These are phyloP conservation scores for Amphiprion clarkii DNA, from an alignment of 2,797 vertebrate genomes.

Conservation along the genomic window DNA sequence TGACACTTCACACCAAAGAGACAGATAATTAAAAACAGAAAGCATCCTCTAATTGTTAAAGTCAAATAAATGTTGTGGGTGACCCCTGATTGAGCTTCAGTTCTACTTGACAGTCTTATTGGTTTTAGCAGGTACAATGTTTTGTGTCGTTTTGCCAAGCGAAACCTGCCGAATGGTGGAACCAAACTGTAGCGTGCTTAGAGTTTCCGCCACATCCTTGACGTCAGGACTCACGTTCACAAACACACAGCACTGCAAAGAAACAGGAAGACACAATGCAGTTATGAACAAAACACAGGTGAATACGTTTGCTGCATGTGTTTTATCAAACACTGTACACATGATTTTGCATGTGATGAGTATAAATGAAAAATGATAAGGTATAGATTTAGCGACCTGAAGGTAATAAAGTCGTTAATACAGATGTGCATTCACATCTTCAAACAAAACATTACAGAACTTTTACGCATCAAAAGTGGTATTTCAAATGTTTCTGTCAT, in stretches of 20 bases:
- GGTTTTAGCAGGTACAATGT: slow-evolving; percentile 53
- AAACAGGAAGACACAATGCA: not conserved
- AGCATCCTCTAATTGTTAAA: not conserved
- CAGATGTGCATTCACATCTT: too few relatives aligned
- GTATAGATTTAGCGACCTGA: not conserved
- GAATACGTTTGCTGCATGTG: not conserved
- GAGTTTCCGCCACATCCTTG: slow-evolving; percentile 67
- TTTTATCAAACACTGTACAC: not conserved
- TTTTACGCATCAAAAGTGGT: too few relatives aligned
- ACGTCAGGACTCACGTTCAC: slow-evolving; percentile 75
- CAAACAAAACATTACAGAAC: too few relatives aligned
- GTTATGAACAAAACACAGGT: not conserved
- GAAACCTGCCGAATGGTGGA: slow-evolving; percentile 77
- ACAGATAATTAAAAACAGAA: not conserved
- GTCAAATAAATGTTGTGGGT: not conserved
- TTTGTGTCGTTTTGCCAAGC: slow-evolving; percentile 69
- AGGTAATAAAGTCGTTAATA: too few relatives aligned
- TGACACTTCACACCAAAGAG: not conserved
- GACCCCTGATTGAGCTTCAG: not conserved
- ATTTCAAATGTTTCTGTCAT: too few relatives aligned
- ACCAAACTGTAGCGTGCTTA: slow-evolving; percentile 81
- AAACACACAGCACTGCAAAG: slow-evolving; percentile 77
- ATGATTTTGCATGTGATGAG: not conserved
- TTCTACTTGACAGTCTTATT: slow-evolving; percentile 31
- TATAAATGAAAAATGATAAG: not conserved